Evolutionary conservation across 2,113 vertebrate genomes (phyloP), one percentile per base, ranked within the genome.

Genomic region (Grallaria varia): DNA sequence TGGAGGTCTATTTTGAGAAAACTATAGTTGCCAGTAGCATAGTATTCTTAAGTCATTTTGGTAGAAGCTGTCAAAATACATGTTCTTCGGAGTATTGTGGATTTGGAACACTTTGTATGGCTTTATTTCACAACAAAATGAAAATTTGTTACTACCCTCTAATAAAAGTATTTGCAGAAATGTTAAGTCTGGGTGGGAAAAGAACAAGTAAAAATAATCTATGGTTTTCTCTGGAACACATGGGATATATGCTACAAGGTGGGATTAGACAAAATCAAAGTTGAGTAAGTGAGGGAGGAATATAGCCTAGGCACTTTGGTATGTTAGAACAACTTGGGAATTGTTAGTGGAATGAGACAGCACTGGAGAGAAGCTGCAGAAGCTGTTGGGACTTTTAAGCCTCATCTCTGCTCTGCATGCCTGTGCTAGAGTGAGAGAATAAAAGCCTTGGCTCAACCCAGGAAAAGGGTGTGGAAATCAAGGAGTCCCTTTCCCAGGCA

Each of bases 21-120:
- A 87, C 40, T 50, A 22, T 7, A 81, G 91, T 39, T 93, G 90
- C 89, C 84, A 82, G 74, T 53, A 91, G 73, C 55, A 33, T 58
- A 87, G 79, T 68, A 47, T 91, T 94, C 76, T 84, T 59, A 89
- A 94, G 67, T 85, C n/a, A 66, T 93, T 84, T 93, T 81, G 87
- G 83, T 93, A 93, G 79, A 96, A 97, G 50, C 64, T 95, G 89
- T 96, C 89, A 96, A 90, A 96, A 84, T 45, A 50, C 33, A 66
- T 66, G 67, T 95, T 90, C 81, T 92, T 86, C 44, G 31, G 78
- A 94, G 66, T 37, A 84, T 49, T 89, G 6, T 87, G 58, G 47
- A 92, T 93, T 89, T 76, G 19, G 67, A 92, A 87, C 49, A 87
- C 75, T 93, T 95, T 50, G 55, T 62, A 56, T 89, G 91, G 83